Base-by-base conservation (phyloP, 2,113 vertebrate species). In the Corydoras maculifer region DNA sequence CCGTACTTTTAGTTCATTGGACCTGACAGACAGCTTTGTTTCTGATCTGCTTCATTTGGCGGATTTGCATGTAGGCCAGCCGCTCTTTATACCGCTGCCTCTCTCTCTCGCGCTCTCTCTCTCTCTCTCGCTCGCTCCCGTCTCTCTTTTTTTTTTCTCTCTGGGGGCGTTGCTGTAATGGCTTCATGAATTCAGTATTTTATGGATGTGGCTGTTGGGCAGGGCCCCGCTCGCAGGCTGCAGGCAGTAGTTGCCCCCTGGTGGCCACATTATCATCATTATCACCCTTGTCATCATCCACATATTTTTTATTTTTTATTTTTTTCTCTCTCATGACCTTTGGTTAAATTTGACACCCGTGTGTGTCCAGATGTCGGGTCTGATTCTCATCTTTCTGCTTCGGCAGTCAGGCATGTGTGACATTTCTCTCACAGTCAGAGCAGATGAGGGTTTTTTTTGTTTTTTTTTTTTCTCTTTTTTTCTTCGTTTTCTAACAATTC, bases 161-260 rank as follows among this genome's bases (percentile, higher is more conserved):
- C 51, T 73, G 78, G 57, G 58, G 71, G 75, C 15, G 61, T 72
- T 51, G 60, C 57, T 61, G 61, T 64, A 68, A 65, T 53, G 63
- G 60, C 64, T 69, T 59, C 4, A 13, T 76, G 70, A 51, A 62
- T 62, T 58, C 71, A 55, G 57, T 8, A 48, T 2, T 54, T 13
- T 62, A 50, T 50, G 13, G 12, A 30, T 62, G 73, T 75, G 69
- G 69, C 65, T 57, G 30, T 11, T 53, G 65, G 68, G 65, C 69
- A 62, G 61, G 53, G 70, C 62, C 51, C 13, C 50, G 8, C 3
- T 5, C 54, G 48, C 49, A 15, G 11, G 50, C 68, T 30, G 9
- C 18, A 59, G 63, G 9, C 58, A 8, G 9, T 14, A 9, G 25
- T 58, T 64, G 70, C 74, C 77, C 55, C 70, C 77, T 73, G 65